A percentile compares a stretch with the other conserved stretches of the same genome.
These are phyloP conservation scores for Eupithecia subumbrata DNA, from an alignment of 2,888 invertebrate species.

Conservation along the genomic window DNA sequence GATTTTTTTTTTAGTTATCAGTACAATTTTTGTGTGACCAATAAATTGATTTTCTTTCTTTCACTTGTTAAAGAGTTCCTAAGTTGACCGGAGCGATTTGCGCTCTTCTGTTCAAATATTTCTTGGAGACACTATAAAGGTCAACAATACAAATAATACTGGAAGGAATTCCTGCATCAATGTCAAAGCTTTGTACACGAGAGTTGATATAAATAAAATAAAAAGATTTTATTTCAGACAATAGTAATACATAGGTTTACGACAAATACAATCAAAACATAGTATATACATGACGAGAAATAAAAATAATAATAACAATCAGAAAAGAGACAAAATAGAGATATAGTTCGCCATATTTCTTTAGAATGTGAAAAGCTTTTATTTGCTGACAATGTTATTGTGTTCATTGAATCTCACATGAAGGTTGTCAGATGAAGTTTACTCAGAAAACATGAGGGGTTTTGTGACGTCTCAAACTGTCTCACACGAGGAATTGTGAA, in stretches of 20 bases:
- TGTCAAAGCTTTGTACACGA: neutral
- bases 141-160: neutral
- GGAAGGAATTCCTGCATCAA: neutral
- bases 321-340: no score
- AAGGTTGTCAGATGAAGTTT: neutral
- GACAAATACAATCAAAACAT: no score
- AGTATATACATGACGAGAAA: no score
- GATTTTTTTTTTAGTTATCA: no score
- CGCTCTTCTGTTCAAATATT: neutral
- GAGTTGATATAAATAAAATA: no score
- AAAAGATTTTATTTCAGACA: no score
- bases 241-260: no score
- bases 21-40: no score
- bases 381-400: conserved; percentile 2
- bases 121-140: neutral
- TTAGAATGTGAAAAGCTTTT: neutral
- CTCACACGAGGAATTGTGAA: neutral
- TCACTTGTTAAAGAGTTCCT: neutral
- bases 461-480: neutral
- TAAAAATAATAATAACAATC: no score
- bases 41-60: no score
- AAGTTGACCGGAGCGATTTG: neutral
- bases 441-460: neutral
- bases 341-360: neutral
- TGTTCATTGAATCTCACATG: neutral